Evolutionary conservation across 64 coral and sea anemone genomes (phyloP).

Genomic region (Montipora sp.): DNA sequence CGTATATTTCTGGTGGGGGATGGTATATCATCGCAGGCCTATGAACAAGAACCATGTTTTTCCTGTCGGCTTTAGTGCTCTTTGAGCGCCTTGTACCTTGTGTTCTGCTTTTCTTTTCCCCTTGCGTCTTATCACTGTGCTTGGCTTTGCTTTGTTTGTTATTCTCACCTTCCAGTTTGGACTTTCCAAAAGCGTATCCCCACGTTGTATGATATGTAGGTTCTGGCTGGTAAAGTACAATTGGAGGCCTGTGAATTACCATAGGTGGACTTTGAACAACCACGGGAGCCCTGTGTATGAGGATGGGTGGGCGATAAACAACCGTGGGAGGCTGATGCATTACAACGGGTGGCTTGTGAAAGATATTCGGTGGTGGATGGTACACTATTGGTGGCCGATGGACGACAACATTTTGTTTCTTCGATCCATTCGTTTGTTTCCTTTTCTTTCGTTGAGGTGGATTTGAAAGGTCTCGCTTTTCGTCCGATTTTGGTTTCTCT

Average conservation of each 20-base stretch:
- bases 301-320: constrained; percentile 63
- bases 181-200: constrained; percentile 70
- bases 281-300: constrained; percentile 71
- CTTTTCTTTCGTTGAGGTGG: not conserved
- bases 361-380: constrained; percentile 52
- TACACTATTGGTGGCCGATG: constrained; percentile 57
- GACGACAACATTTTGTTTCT: constrained; percentile 39
- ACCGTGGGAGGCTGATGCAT: constrained; percentile 71
- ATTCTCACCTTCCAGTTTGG: constrained; percentile 29
- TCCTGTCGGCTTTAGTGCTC: constrained; percentile 62
- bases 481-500: not conserved
- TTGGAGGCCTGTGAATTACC: constrained; percentile 70
- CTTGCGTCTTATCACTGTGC: not conserved
- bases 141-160: not conserved
- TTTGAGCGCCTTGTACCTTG: not conserved
- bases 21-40: constrained; percentile 96
- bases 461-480: not conserved
- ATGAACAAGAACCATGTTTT: constrained; percentile 90
- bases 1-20: constrained; percentile 95
- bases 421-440: not conserved
- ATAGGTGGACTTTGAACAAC: constrained; percentile 71
- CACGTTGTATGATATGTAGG: constrained; percentile 49
- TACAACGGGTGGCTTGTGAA: constrained; percentile 71
- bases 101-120: not conserved
- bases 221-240: constrained; percentile 72